These are phyloP conservation scores for Plebejus melissa DNA, from an alignment of 2,888 invertebrate genomes.

Conservation along the genomic window DNA sequence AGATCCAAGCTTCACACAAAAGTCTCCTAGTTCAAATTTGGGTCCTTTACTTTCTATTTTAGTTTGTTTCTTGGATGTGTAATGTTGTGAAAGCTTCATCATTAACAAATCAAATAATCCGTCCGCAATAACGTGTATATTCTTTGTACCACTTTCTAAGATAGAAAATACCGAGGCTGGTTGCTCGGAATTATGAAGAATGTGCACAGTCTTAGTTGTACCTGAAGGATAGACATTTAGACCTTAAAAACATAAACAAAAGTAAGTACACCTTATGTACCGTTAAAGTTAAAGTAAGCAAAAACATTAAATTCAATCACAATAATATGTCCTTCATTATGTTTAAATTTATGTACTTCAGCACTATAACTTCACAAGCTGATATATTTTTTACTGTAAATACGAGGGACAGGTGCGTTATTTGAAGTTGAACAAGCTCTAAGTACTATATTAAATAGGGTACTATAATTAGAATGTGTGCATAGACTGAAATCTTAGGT, in stretches of 20 bases:
- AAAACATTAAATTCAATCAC: neutral
- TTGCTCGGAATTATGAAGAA: constrained; percentile 97
- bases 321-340: neutral
- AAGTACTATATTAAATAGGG: too few species aligned
- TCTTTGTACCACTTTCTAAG: constrained; percentile 91
- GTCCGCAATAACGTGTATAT: constrained; percentile 93
- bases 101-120: constrained; percentile 93
- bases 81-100: constrained; percentile 92
- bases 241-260: neutral
- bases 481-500: neutral
- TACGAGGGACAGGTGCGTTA: too few species aligned
- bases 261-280: neutral
- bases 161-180: constrained; percentile 96
- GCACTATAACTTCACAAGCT: too few species aligned
- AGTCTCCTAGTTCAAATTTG: constrained; percentile 92
- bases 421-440: too few species aligned
- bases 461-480: neutral
- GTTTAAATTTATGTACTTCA: too few species aligned
- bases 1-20: constrained; percentile 94
- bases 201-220: constrained; percentile 89
- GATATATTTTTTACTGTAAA: too few species aligned
- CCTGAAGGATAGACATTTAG: constrained; percentile 59
- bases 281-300: neutral
- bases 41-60: constrained; percentile 94
- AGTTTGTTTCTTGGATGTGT: constrained; percentile 92